Evolutionary conservation across 2,888 invertebrate genomes (phyloP).

Genomic region (Noctua fimbriata): DNA sequence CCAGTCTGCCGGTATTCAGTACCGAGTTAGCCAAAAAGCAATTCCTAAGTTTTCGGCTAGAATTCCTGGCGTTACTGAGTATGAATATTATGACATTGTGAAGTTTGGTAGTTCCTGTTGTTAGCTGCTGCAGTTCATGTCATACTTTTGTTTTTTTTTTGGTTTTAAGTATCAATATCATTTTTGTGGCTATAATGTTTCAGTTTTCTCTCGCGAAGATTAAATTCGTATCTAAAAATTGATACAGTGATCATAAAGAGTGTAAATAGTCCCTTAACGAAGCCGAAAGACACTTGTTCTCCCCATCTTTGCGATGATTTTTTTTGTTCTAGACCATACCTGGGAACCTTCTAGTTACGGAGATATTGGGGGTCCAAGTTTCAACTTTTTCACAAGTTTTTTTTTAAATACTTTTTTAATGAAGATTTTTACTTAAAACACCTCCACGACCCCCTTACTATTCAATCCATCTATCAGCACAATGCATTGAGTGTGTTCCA

Average conservation of each 20-base stretch:
- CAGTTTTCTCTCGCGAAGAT: not conserved
- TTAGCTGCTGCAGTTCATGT: not conserved
- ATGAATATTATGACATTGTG: conserved; percentile 29
- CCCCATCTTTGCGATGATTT: too few species aligned
- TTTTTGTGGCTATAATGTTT: not conserved
- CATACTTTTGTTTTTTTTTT: not conserved
- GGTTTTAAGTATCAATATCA: not conserved
- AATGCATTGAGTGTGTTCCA: too few species aligned
- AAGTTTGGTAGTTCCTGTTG: not conserved
- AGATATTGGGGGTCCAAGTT: too few species aligned
- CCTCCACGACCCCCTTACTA: too few species aligned
- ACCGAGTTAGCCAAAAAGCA: conserved; percentile 46
- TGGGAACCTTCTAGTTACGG: too few species aligned
- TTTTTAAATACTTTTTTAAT: too few species aligned
- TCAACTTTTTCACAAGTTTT: too few species aligned
- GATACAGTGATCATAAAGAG: not conserved
- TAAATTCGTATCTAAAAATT: not conserved
- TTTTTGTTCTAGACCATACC: too few species aligned
- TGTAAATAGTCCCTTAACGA: too few species aligned
- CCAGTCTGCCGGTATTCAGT: conserved; percentile 33
- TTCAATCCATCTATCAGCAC: too few species aligned
- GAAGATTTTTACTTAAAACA: too few species aligned
- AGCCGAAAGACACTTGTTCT: too few species aligned
- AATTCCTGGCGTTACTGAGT: conserved; percentile 35
- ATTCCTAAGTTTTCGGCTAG: conserved; percentile 40